These are phyloP conservation scores for Prionace glauca DNA, from an alignment of 2,797 vertebrate species.

Conservation along the genomic window DNA sequence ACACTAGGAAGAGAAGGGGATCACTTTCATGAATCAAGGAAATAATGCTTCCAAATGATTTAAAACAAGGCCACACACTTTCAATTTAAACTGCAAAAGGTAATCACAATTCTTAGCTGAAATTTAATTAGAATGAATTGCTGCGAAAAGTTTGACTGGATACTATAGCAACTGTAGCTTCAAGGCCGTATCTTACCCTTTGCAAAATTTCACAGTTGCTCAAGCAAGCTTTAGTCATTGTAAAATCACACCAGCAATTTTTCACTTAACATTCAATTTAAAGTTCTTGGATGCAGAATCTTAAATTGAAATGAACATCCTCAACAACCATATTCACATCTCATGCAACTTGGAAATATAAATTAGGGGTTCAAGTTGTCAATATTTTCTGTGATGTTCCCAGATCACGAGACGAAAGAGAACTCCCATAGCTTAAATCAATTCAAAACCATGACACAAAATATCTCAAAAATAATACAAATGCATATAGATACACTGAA, in stretches of 20 bases:
- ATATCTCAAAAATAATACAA: background rate
- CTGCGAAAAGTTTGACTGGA: too few species aligned
- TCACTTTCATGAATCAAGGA: background rate
- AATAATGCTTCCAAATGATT: background rate
- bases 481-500: background rate
- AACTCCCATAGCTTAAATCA: background rate
- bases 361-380: background rate
- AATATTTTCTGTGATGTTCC: background rate
- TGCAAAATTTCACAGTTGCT: background rate
- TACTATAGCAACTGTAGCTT: too few species aligned
- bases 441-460: background rate
- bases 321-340: background rate
- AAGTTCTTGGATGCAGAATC: background rate
- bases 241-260: background rate
- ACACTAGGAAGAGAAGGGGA: background rate
- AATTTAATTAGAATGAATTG: too few species aligned
- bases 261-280: background rate
- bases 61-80: background rate
- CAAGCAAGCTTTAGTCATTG: background rate
- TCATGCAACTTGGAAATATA: background rate
- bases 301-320: background rate
- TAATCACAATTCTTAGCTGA: too few species aligned
- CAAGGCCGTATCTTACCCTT: background rate
- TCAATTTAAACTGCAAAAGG: too few species aligned
- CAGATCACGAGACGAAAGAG: background rate